These are phyloP conservation scores for Yponomeuta evonymella DNA, from an alignment of 2,888 invertebrate species.

Conservation along the genomic window DNA sequence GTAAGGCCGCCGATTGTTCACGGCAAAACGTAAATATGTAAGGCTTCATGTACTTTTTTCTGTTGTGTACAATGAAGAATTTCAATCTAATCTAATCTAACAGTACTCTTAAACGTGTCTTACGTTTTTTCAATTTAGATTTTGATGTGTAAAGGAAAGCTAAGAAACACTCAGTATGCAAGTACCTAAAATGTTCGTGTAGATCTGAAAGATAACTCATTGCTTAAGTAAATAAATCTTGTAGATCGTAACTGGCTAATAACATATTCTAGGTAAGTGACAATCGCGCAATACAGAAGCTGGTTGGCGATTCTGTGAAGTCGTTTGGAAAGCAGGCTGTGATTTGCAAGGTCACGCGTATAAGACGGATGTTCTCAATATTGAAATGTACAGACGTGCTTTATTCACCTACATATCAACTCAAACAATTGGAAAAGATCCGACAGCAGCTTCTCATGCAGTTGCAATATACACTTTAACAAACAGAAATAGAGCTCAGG, in stretches of 20 bases:
- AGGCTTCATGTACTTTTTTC: too few relatives aligned
- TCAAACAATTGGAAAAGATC: constrained; percentile 68
- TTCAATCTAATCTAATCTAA: too few relatives aligned
- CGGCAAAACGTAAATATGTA: too few relatives aligned
- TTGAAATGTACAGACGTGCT: constrained; percentile 75
- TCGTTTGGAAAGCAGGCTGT: constrained; percentile 76
- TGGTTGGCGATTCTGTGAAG: constrained; percentile 67
- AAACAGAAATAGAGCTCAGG: neutral
- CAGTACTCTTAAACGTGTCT: neutral
- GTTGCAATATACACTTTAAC: constrained; percentile 41
- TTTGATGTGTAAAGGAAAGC: neutral
- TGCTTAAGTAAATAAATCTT: constrained; percentile 19
- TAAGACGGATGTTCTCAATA: constrained; percentile 77
- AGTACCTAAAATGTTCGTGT: neutral
- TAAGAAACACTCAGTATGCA: neutral
- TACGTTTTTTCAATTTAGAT: neutral
- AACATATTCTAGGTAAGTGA: constrained; percentile 40
- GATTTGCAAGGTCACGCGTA: constrained; percentile 77
- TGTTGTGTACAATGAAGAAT: too few relatives aligned
- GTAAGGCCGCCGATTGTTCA: too few relatives aligned
- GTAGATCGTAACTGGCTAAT: constrained; percentile 23
- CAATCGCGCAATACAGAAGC: constrained; percentile 65
- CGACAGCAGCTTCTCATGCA: constrained; percentile 38
- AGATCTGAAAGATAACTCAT: constrained; percentile 15
- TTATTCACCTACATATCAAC: constrained; percentile 75